A percentile compares a stretch with the other conserved stretches of the same genome.
Evolutionary conservation across 2,113 vertebrate genomes (phyloP).

Genomic region (Trematomus loennbergii): DNA sequence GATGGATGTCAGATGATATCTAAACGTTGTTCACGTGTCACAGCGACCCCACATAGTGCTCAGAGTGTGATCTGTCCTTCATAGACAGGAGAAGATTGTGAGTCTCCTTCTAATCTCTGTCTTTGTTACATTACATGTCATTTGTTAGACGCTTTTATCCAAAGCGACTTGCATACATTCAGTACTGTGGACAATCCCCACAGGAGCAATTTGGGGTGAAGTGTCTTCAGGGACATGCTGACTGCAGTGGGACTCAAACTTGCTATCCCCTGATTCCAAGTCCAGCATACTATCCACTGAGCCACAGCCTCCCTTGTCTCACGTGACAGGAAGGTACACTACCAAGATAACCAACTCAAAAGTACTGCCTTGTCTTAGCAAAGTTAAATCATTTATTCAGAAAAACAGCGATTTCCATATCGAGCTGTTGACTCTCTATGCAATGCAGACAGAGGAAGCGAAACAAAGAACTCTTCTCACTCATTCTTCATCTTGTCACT

Average conservation of each 20-base stretch:
- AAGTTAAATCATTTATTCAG: conserved; percentile 35
- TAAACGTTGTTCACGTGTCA: conserved; percentile 20
- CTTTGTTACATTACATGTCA: neutral
- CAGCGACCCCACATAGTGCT: neutral
- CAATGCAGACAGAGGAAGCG: conserved; percentile 25
- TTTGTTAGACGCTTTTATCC: no score
- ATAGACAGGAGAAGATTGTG: conserved; percentile 16
- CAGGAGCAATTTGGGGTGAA: no score
- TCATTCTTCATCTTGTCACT: conserved; percentile 24
- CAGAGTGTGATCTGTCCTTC: conserved; percentile 33
- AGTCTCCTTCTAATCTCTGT: conserved; percentile 33
- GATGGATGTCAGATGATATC: neutral
- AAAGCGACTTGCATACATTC: no score
- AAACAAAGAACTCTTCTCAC: conserved; percentile 34
- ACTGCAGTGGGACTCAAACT: no score
- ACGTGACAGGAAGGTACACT: conserved; percentile 44
- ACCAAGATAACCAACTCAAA: conserved; percentile 49
- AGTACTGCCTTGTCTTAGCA: conserved; percentile 19
- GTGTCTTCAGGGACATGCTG: no score
- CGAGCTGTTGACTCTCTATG: conserved; percentile 41
- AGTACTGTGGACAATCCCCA: no score
- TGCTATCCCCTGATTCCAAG: no score
- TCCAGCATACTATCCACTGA: no score
- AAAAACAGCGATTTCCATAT: conserved; percentile 31
- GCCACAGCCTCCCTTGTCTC: no score